Evolutionary conservation across 2,888 invertebrate species (phyloP).

Genomic region (Lymantria monacha): DNA sequence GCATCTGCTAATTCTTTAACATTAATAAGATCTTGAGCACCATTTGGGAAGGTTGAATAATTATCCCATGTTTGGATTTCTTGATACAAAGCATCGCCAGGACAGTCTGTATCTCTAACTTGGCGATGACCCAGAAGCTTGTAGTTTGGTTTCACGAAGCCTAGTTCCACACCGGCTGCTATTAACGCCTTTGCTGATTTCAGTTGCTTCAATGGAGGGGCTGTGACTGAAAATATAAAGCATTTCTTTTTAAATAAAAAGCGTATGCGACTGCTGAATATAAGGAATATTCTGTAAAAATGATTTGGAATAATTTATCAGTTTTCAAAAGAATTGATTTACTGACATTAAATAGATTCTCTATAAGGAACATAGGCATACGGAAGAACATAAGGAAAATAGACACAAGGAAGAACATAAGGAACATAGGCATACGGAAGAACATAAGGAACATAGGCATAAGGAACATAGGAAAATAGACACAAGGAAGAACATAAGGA

Average conservation of each 20-base stretch:
- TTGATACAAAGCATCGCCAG: constrained; percentile 83
- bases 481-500: no score
- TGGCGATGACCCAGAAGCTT: constrained; percentile 44
- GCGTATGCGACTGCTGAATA: no score
- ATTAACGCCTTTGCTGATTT: constrained; percentile 83
- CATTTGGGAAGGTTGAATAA: constrained; percentile 52
- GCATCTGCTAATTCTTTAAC: constrained; percentile 18
- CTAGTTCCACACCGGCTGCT: constrained; percentile 82
- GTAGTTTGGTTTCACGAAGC: constrained; percentile 74
- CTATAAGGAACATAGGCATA: no score
- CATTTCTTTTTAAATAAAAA: not conserved
- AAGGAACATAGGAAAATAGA: no score
- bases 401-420: no score
- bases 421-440: no score
- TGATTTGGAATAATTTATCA: no score
- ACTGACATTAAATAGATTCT: no score
- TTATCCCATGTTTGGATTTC: constrained; percentile 84
- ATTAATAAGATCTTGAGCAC: constrained; percentile 25
- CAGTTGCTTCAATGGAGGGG: constrained; percentile 83
- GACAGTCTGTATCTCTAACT: constrained; percentile 82
- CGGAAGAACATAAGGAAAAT: no score
- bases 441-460: no score
- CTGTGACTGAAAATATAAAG: constrained; percentile 55
- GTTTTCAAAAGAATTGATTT: no score
- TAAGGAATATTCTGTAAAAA: no score